A percentile compares a stretch with the other conserved stretches of the same genome.
Conservation (phyloP, 2,797 vertebrate species). For the Micrastur ruficollis region DNA sequence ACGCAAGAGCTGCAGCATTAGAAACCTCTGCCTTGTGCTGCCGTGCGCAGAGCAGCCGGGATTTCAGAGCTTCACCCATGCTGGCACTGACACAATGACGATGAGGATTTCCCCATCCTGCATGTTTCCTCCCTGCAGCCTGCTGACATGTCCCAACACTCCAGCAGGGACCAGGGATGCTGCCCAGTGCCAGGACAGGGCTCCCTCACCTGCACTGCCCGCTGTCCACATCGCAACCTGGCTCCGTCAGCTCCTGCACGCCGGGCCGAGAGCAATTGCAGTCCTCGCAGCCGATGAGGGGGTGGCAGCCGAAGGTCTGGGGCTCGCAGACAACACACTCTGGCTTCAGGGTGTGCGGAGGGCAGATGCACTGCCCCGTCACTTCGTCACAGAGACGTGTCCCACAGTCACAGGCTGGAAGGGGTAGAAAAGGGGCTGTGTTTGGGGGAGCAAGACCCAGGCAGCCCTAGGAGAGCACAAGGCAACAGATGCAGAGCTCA, state of each 20-base stretch:
- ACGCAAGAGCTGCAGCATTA: not conserved
- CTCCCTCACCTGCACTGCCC: slow-evolving; percentile 90
- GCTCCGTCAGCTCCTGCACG: slow-evolving; percentile 74
- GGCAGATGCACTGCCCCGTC: slow-evolving; percentile 91
- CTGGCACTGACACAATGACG: not conserved
- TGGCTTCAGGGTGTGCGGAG: slow-evolving; percentile 86
- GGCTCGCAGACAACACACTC: slow-evolving; percentile 89
- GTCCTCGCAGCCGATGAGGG: slow-evolving; percentile 90
- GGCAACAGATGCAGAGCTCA: not conserved
- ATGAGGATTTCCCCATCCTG: not conserved
- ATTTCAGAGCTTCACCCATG: not conserved
- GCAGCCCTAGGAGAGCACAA: not conserved
- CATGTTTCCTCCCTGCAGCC: not conserved
- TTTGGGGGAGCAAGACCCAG: not conserved
- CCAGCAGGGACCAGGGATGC: not conserved
- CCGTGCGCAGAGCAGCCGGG: not conserved
- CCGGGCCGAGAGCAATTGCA: slow-evolving; percentile 91
- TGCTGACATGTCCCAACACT: fast-evolving
- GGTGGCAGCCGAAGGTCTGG: slow-evolving; percentile 92
- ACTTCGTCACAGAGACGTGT: slow-evolving; percentile 86
- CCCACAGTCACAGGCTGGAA: slow-evolving; percentile 88
- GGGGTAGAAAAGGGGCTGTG: not conserved
- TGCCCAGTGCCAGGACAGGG: not conserved
- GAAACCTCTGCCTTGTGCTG: not conserved
- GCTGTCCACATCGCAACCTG: slow-evolving; percentile 82